A percentile compares a stretch with the other conserved stretches of the same genome.
phyloP scores from a whole-genome alignment of 2,113 vertebrate genomes.

The Labeo rohita region DNA sequence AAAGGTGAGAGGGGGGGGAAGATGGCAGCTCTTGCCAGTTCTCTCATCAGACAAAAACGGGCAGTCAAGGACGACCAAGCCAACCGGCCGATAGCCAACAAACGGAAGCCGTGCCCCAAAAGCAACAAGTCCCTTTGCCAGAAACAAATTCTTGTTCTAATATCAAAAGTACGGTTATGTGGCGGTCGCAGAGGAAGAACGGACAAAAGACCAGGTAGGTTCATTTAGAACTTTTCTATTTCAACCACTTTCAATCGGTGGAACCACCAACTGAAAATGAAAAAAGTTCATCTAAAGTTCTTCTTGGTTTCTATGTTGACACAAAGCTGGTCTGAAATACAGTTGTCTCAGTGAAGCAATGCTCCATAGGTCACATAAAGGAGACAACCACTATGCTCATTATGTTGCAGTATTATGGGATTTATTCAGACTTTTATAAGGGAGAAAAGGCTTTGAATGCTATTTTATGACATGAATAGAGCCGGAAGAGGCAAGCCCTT shows the following conservation, averaged over 20 bases:
- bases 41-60: slow-evolving; percentile 90
- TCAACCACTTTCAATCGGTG: background rate
- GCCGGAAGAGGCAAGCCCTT: slow-evolving; percentile 34
- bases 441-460: background rate
- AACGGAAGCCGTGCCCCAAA: slow-evolving; percentile 85
- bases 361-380: background rate
- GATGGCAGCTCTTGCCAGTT: slow-evolving; percentile 90
- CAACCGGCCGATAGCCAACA: slow-evolving; percentile 83
- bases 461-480: slow-evolving; percentile 25
- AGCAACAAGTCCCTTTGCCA: slow-evolving; percentile 92
- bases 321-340: background rate
- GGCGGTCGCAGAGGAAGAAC: slow-evolving; percentile 79
- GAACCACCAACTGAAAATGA: background rate
- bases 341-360: background rate
- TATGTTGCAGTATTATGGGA: background rate
- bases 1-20: slow-evolving; percentile 76
- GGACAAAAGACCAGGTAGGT: slow-evolving; percentile 83
- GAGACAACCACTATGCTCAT: slow-evolving; percentile 18
- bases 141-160: slow-evolving; percentile 88
- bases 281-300: background rate
- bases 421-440: slow-evolving; percentile 32
- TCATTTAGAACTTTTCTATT: slow-evolving; percentile 21
- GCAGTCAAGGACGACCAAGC: slow-evolving; percentile 84
- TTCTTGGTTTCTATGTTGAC: background rate
- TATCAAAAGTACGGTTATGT: slow-evolving; percentile 88